phyloP scores from a whole-genome alignment of 2,797 vertebrate genomes.

The Otolemur crassicaudatus region DNA sequence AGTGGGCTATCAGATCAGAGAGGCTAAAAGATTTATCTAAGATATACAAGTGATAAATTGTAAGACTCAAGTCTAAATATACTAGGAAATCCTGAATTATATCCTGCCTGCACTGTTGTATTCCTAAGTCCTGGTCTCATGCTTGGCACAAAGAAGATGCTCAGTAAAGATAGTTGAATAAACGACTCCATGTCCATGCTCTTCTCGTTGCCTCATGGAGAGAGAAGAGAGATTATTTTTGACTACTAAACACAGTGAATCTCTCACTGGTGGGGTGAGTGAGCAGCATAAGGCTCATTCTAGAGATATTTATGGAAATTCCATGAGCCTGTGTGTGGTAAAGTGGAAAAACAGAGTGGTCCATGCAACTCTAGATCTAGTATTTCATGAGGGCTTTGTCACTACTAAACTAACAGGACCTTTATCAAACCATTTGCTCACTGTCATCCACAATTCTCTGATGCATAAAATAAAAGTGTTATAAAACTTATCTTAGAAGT shows the following conservation, averaged over 20 bases:
- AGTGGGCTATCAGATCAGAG: neutral
- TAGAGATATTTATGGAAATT: neutral
- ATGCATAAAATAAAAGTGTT: neutral
- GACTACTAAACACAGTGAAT: neutral
- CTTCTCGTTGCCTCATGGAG: neutral
- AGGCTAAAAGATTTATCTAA: neutral
- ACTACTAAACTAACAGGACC: neutral
- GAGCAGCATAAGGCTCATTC: neutral
- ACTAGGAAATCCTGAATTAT: neutral
- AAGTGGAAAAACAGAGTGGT: neutral
- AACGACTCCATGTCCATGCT: neutral
- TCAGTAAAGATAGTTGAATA: neutral
- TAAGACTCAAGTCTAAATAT: neutral
- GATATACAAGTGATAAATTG: neutral
- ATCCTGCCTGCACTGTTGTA: neutral
- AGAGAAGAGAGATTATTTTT: neutral
- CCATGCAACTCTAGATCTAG: neutral
- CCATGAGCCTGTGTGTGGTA: neutral
- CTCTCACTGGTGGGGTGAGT: neutral
- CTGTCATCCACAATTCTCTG: neutral
- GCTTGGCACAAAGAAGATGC: neutral
- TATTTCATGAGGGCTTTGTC: neutral
- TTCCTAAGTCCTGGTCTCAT: neutral
- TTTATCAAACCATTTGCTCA: neutral
- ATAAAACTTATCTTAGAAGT: slow-evolving; percentile 1